Conservation (phyloP, 1,140 invertebrate genomes). For the Brachionus calyciflorus region DNA sequence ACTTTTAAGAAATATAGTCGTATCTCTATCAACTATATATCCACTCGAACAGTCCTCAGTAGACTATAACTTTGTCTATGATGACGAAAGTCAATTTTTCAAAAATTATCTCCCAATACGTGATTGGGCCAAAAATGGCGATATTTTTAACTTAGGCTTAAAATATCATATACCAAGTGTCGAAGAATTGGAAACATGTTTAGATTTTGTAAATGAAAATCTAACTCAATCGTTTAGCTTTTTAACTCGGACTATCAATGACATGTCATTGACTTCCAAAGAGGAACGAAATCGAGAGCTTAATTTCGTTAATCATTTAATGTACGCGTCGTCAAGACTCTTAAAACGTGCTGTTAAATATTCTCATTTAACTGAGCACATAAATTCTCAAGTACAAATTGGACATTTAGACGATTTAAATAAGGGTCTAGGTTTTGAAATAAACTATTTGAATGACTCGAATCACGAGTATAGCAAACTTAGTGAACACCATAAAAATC, state of each 20-base stretch:
- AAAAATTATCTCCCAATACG: constrained; percentile 72
- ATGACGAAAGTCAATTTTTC: constrained; percentile 67
- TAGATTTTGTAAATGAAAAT: constrained; percentile 62
- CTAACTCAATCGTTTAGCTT: not conserved
- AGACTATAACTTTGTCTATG: constrained; percentile 53
- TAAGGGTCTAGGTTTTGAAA: constrained; percentile 34
- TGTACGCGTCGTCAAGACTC: constrained; percentile 49
- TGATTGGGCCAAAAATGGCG: constrained; percentile 75
- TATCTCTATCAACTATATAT: constrained; percentile 65
- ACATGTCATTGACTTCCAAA: not conserved
- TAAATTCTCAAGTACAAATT: constrained; percentile 5
- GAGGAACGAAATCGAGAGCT: constrained; percentile 46
- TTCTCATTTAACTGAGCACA: not conserved
- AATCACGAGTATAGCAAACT: constrained; percentile 19
- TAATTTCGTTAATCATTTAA: constrained; percentile 35
- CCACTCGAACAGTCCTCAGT: constrained; percentile 68
- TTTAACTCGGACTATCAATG: not conserved
- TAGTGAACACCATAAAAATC: not conserved
- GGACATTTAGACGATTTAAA: not conserved
- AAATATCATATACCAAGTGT: constrained; percentile 74
- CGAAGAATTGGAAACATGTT: constrained; percentile 69
- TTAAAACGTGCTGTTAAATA: constrained; percentile 48
- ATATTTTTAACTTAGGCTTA: constrained; percentile 68
- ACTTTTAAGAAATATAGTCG: constrained; percentile 63
- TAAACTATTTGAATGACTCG: not conserved